A percentile compares a stretch with the other conserved stretches of the same genome.
phyloP scores from a whole-genome alignment of 1,140 invertebrate species.

The Ceratoteleas bidentatus region DNA sequence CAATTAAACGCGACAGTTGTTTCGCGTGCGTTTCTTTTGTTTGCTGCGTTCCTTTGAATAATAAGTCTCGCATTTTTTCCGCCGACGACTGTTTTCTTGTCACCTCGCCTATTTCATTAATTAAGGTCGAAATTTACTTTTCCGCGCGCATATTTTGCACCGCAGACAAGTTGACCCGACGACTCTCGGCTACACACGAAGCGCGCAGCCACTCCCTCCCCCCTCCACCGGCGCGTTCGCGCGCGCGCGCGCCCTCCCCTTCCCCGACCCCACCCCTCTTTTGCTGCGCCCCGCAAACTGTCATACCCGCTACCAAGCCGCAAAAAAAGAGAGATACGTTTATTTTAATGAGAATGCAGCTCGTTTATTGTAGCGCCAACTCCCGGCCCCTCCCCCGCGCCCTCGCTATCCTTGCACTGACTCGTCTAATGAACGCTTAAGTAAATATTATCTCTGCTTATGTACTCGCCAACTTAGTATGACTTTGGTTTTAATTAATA shows the following conservation, averaged over 20 bases:
- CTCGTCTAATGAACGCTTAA: constrained; percentile 79
- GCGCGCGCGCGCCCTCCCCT: not conserved
- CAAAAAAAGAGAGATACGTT: constrained; percentile 73
- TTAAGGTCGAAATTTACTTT: constrained; percentile 69
- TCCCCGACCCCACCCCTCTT: constrained; percentile 17
- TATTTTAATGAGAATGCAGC: constrained; percentile 80
- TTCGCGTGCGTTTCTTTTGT: constrained; percentile 4
- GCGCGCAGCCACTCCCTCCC: constrained; percentile 39
- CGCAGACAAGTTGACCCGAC: constrained; percentile 49
- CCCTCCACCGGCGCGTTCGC: constrained; percentile 16
- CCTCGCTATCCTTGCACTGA: constrained; percentile 65
- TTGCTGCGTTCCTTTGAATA: constrained; percentile 24
- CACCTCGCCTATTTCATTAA: constrained; percentile 62
- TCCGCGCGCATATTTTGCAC: constrained; percentile 70
- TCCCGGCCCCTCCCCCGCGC: constrained; percentile 34
- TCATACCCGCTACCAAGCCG: constrained; percentile 54
- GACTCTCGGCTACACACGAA: constrained; percentile 41
- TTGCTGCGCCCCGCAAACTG: constrained; percentile 37
- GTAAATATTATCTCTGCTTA: constrained; percentile 81
- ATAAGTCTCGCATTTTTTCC: constrained; percentile 31
- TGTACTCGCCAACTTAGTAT: constrained; percentile 80
- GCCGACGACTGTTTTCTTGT: constrained; percentile 30
- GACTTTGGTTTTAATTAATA: constrained; percentile 81
- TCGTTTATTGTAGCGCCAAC: constrained; percentile 76
- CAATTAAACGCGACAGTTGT: constrained; percentile 30